Evolutionary conservation across 1,140 invertebrate genomes (phyloP).

Genomic region (Pogonomyrmex barbatus): DNA sequence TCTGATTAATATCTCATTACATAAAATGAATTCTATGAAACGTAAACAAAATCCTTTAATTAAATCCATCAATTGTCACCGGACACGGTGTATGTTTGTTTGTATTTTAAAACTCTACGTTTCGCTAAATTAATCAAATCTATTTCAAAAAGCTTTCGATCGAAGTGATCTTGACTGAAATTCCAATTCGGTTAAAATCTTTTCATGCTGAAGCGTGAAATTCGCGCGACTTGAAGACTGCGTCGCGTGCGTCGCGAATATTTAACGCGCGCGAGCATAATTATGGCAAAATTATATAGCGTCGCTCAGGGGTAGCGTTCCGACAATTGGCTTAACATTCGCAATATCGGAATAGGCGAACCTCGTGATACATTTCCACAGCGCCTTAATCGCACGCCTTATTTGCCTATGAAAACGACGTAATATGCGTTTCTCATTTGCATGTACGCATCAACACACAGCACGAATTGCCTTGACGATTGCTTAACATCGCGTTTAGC

Average conservation of each 20-base stretch:
- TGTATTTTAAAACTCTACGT: background rate
- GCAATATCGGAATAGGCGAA: background rate
- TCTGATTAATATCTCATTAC: constrained; percentile 4
- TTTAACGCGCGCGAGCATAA: background rate
- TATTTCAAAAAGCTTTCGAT: constrained; percentile 22
- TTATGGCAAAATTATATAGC: constrained; percentile 11
- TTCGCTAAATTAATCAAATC: constrained; percentile 21
- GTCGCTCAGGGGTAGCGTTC: background rate
- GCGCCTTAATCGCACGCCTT: constrained; percentile 72
- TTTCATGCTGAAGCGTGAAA: background rate
- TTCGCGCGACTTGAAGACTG: too few species aligned
- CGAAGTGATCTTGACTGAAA: constrained; percentile 11
- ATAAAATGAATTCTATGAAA: background rate
- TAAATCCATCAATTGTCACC: constrained; percentile 5
- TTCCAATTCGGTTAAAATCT: constrained; percentile 32
- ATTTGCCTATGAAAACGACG: constrained; percentile 62
- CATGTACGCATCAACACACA: constrained; percentile 55
- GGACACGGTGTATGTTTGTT: background rate
- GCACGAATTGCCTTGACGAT: constrained; percentile 70
- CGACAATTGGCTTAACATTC: constrained; percentile 34
- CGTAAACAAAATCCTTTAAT: constrained; percentile 34
- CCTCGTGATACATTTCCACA: constrained; percentile 21
- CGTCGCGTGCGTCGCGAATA: background rate
- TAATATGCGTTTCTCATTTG: constrained; percentile 60
- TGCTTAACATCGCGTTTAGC: constrained; percentile 68